These are phyloP conservation scores for Abrostola triplasia DNA, from an alignment of 2,888 invertebrate species.

Conservation along the genomic window DNA sequence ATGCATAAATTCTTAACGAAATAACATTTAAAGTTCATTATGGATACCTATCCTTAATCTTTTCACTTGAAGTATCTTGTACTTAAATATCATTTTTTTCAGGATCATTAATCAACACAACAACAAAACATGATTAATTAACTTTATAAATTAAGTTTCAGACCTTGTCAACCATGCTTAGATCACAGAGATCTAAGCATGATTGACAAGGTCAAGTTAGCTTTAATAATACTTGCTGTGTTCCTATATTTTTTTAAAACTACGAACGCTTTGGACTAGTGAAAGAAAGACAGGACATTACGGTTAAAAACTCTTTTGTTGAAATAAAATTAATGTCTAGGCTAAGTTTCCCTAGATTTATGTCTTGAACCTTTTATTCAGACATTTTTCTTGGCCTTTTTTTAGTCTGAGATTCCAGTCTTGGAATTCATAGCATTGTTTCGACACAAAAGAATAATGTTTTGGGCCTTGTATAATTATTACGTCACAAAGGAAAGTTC, in stretches of 20 bases:
- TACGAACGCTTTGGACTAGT: slow-evolving; percentile 1
- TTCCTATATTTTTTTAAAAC: neutral
- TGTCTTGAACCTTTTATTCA: slow-evolving; percentile 31
- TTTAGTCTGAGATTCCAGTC: slow-evolving; percentile 25
- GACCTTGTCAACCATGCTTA: too few species aligned
- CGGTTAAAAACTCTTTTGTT: slow-evolving; percentile 33
- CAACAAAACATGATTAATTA: too few species aligned
- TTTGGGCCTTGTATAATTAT: slow-evolving; percentile 44
- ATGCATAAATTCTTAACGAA: too few species aligned
- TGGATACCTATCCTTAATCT: too few species aligned
- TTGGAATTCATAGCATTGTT: slow-evolving; percentile 44
- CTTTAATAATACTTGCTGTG: slow-evolving; percentile 1
- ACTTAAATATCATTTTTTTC: too few species aligned
- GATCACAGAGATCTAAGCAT: too few species aligned
- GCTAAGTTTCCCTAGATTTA: slow-evolving; percentile 35
- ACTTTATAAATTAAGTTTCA: too few species aligned
- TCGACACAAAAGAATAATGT: slow-evolving; percentile 47
- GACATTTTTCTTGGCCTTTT: slow-evolving; percentile 32
- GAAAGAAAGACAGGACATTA: slow-evolving; percentile 5
- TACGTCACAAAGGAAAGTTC: slow-evolving; percentile 34
- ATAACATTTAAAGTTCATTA: too few species aligned
- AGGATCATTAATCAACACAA: too few species aligned
- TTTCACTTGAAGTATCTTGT: too few species aligned
- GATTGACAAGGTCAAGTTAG: neutral
- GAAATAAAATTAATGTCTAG: slow-evolving; percentile 42